Evolutionary conservation across 2,888 invertebrate species (phyloP), one percentile per base, ranked within the genome.

Genomic region (Chloroclysta siterata): DNA sequence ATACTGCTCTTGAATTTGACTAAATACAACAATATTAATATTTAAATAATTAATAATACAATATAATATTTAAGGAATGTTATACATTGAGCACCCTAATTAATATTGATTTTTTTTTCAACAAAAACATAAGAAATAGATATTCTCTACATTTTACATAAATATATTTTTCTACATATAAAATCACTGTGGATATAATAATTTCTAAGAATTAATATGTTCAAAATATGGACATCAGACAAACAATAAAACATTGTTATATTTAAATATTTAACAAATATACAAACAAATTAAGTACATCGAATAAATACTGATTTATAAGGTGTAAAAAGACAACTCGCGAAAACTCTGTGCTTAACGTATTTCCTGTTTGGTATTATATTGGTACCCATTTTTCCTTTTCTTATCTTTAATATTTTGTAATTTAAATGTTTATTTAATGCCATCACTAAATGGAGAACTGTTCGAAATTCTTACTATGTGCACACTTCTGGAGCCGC

Each of bases 41-140:
- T 22, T 22, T 22, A 22, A 22, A 22, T 22, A 22, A 22, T 22
- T 22, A 22, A 22, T 22, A 22, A 22, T 3, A 2, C 22, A 22
- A 22, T 22, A 22, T 22, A 2, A 22, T 22, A 22, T 22, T 22
- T 22, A 46, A 22, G 53, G 59, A 60, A 65, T 63, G 60, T 68
- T 70, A 52, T 48, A 66, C 62, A 65, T 70, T 69, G 68, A 69
- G 72, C 72, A 72, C 70, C 65, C 63, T 65, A 65, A 69, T 65
- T 13, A 29, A 48, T 60, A 39, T 3, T 11, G 11, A 44, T 42
- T 13, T 36, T 15, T 53, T 47, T 52, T 28, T 46, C 13, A 52
- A 53, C 58, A 53, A 29, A 28, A 56, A 56, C 29, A 28, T 5
- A 46, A 7, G 33, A 28, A 7, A 47, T 53, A 50, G 17, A 54